phyloP scores from a whole-genome alignment of 2,888 invertebrate genomes.

The Pollenia labialis region DNA sequence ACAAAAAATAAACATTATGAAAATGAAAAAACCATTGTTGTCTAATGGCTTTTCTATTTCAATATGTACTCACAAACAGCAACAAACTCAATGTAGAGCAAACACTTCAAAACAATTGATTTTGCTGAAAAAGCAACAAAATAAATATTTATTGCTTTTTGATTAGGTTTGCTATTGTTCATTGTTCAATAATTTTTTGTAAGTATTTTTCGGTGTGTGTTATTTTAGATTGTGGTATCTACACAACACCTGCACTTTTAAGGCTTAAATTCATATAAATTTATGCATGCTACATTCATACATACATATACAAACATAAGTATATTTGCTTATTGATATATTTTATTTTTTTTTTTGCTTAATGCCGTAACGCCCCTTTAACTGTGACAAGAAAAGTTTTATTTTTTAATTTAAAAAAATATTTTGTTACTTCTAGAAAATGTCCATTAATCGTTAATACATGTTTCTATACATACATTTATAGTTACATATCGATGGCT shows the following conservation, averaged over 20 bases:
- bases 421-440: background rate
- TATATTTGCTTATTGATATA: constrained; percentile 18
- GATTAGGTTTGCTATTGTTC: constrained; percentile 62
- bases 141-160: constrained; percentile 66
- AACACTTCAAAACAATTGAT: constrained; percentile 42
- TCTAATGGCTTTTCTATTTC: constrained; percentile 64
- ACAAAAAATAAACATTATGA: constrained; percentile 16
- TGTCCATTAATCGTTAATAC: background rate
- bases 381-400: background rate
- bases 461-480: background rate
- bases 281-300: background rate
- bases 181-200: constrained; percentile 49
- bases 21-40: constrained; percentile 46
- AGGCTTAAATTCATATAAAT: constrained; percentile 60
- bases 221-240: constrained; percentile 55
- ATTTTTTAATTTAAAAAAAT: background rate
- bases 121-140: constrained; percentile 25
- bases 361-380: constrained; percentile 32
- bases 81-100: constrained; percentile 62
- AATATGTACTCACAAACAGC: constrained; percentile 23
- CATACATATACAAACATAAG: too few species aligned
- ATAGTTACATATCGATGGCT: background rate
- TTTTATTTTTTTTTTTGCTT: background rate
- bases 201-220: constrained; percentile 18
- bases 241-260: constrained; percentile 73